Evolutionary conservation across 2,888 invertebrate species (phyloP).

Genomic region (Drosophila nr. perissopoda): DNA sequence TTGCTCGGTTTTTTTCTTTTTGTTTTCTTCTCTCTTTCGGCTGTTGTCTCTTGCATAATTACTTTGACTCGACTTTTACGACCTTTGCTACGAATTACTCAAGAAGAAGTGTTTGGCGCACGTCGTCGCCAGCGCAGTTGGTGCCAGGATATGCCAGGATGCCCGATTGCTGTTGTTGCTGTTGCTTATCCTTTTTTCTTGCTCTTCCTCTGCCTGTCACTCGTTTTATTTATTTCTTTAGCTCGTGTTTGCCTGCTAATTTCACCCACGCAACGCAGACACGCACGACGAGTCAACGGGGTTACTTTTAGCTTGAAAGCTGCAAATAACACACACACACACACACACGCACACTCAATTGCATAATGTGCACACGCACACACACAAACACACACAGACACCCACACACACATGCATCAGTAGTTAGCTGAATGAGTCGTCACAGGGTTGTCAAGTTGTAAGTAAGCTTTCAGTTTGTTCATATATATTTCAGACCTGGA

Average conservation of each 20-base stretch:
- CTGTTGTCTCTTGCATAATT: conserved; percentile 68
- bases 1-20: conserved; percentile 1
- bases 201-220: conserved; percentile 33
- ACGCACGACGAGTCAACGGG: conserved; percentile 49
- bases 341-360: conserved; percentile 32
- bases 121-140: conserved; percentile 63
- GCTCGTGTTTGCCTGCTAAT: conserved; percentile 77
- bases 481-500: background rate
- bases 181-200: conserved; percentile 54
- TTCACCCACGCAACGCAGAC: conserved; percentile 51
- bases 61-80: conserved; percentile 81
- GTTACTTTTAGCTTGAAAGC: conserved; percentile 35
- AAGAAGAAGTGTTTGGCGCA: conserved; percentile 74
- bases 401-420: conserved; percentile 4
- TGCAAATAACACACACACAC: conserved; percentile 26
- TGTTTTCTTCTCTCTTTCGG: conserved; percentile 15
- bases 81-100: conserved; percentile 78
- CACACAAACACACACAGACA: background rate
- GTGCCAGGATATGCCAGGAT: conserved; percentile 32
- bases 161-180: background rate
- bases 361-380: conserved; percentile 46
- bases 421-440: conserved; percentile 12
- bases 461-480: background rate
- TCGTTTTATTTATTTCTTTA: conserved; percentile 66
- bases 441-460: conserved; percentile 40